A percentile compares a stretch with the other conserved stretches of the same genome.
Conservation (phyloP, 2,113 vertebrate genomes). For the Oryzias celebensis region DNA sequence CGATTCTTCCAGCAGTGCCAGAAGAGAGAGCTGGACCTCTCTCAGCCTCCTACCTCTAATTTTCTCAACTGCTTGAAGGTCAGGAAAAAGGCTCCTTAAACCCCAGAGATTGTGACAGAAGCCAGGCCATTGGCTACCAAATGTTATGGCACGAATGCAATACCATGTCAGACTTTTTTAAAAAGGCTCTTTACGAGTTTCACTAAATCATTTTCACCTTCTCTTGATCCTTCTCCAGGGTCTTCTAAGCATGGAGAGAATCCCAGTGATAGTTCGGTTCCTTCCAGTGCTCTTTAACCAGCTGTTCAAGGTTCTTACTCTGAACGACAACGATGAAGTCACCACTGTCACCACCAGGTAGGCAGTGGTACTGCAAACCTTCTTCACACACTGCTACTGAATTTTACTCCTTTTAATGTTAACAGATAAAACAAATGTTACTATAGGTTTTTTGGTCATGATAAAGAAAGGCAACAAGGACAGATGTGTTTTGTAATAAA, state of each 20-base stretch:
- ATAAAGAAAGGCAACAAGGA: slow-evolving; percentile 6
- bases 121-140: background rate
- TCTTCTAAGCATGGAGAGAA: slow-evolving; percentile 92
- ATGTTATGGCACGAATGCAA: slow-evolving; percentile 5
- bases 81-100: slow-evolving; percentile 39
- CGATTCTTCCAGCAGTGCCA: slow-evolving; percentile 97
- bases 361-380: slow-evolving; percentile 7
- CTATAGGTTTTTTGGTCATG: too few relatives aligned
- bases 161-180: slow-evolving; percentile 4
- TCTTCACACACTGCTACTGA: too few relatives aligned
- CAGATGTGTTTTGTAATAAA: background rate
- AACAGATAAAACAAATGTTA: too few relatives aligned
- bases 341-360: slow-evolving; percentile 90
- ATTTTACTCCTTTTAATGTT: too few relatives aligned
- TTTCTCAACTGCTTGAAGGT: slow-evolving; percentile 93
- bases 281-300: slow-evolving; percentile 97
- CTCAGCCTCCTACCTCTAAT: slow-evolving; percentile 88
- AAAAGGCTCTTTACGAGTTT: slow-evolving; percentile 7
- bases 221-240: slow-evolving; percentile 76
- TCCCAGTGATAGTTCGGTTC: slow-evolving; percentile 91
- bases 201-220: background rate
- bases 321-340: slow-evolving; percentile 89
- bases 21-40: slow-evolving; percentile 89
- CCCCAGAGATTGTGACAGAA: slow-evolving; percentile 15
- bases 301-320: slow-evolving; percentile 90